Evolutionary conservation across 2,113 vertebrate species (phyloP).

Genomic region (Aspiorhynchus laticeps): DNA sequence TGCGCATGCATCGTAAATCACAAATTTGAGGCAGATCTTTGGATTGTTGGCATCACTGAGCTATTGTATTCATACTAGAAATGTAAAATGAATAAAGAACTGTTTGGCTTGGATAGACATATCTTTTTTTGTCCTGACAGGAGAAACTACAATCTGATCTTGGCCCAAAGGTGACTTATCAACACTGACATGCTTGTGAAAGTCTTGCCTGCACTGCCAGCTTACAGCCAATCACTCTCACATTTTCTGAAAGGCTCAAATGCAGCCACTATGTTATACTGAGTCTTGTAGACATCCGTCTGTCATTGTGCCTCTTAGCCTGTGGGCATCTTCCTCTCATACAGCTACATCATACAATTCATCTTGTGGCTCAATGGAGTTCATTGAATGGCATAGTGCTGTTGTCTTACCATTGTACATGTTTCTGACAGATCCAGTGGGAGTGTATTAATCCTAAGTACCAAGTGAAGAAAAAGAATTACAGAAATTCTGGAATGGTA

Average conservation of each 20-base stretch:
- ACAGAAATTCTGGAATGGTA: slow-evolving; percentile 95
- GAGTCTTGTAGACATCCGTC: neutral
- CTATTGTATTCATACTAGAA: neutral
- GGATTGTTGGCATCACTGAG: neutral
- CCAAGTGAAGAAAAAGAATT: slow-evolving; percentile 98
- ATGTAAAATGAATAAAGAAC: neutral
- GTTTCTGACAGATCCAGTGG: slow-evolving; percentile 85
- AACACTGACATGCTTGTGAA: slow-evolving; percentile 16
- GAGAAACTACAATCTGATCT: neutral
- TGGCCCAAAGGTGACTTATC: slow-evolving; percentile 8
- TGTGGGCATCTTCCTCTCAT: slow-evolving; percentile 21
- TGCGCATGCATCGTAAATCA: neutral
- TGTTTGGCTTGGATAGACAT: neutral
- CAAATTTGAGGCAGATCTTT: neutral
- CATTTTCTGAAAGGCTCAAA: slow-evolving; percentile 2
- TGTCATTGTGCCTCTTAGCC: neutral
- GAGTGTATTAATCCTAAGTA: slow-evolving; percentile 99
- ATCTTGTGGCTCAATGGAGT: neutral
- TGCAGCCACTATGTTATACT: neutral
- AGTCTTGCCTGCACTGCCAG: neutral
- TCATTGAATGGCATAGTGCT: neutral
- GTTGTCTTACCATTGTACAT: slow-evolving; percentile 8
- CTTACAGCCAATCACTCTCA: slow-evolving; percentile 15
- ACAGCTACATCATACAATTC: neutral
- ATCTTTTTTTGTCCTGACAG: slow-evolving; percentile 1